phyloP scores from a whole-genome alignment of 2,797 vertebrate genomes.

The Sarcoramphus papa region DNA sequence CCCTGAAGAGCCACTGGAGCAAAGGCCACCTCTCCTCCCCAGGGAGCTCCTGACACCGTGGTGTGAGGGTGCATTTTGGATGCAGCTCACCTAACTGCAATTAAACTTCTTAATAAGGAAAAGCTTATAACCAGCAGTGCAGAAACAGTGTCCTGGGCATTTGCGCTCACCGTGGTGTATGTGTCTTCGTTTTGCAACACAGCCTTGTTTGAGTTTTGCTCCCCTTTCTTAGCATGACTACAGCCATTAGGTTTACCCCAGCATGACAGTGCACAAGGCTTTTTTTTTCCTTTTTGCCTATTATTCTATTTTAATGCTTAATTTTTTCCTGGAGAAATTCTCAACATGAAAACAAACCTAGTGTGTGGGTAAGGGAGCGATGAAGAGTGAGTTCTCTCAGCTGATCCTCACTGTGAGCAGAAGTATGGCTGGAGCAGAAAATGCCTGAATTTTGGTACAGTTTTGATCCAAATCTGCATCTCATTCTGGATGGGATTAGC shows the following conservation, averaged over 20 bases:
- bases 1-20: background rate
- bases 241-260: background rate
- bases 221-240: background rate
- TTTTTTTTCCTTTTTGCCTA: background rate
- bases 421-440: background rate
- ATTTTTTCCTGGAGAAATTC: background rate
- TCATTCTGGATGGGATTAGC: background rate
- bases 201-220: background rate
- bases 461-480: background rate
- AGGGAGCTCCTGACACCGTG: background rate
- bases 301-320: background rate
- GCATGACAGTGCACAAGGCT: background rate
- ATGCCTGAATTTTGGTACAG: background rate
- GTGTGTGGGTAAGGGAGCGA: background rate
- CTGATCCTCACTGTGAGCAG: background rate
- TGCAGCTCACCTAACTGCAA: background rate
- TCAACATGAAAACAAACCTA: background rate
- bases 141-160: background rate
- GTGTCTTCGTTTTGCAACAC: background rate
- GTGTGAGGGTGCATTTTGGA: background rate
- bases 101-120: background rate
- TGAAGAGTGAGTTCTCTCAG: background rate
- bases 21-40: background rate
- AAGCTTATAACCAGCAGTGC: background rate
- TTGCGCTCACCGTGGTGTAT: accelerated